Conservation (phyloP, 2,113 vertebrate species). For the Malurus alboscapulatus region DNA sequence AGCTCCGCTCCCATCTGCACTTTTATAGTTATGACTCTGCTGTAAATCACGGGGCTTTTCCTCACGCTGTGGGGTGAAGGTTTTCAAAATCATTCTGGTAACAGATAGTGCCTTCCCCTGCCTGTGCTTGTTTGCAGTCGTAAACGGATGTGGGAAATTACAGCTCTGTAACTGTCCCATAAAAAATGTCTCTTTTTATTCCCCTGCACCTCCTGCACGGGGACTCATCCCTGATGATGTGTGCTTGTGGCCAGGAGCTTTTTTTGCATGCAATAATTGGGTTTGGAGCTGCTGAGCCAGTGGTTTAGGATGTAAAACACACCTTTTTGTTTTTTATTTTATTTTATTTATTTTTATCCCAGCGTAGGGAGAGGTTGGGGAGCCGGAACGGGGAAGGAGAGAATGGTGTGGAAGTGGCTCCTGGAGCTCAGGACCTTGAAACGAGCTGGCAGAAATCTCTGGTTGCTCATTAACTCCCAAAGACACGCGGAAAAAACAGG, state of each 20-base stretch:
- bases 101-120: background rate
- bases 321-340: background rate
- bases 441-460: background rate
- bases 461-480: slow-evolving; percentile 5
- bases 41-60: background rate
- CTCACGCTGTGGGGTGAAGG: background rate
- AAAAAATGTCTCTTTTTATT: background rate
- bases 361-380: fast-evolving
- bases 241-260: background rate
- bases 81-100: slow-evolving; percentile 27
- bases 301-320: background rate
- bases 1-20: slow-evolving; percentile 8
- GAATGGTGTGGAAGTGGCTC: background rate
- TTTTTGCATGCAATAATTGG: background rate
- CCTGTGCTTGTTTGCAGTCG: background rate
- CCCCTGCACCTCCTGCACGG: background rate
- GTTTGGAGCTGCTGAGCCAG: background rate
- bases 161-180: slow-evolving; percentile 6
- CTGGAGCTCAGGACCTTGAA: background rate
- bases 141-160: background rate
- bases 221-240: background rate
- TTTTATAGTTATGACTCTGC: slow-evolving; percentile 3
- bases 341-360: background rate
- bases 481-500: background rate
- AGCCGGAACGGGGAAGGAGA: background rate